These are phyloP conservation scores for Stenoptilia bipunctidactyla DNA, from an alignment of 2,888 invertebrate species.

Conservation along the genomic window DNA sequence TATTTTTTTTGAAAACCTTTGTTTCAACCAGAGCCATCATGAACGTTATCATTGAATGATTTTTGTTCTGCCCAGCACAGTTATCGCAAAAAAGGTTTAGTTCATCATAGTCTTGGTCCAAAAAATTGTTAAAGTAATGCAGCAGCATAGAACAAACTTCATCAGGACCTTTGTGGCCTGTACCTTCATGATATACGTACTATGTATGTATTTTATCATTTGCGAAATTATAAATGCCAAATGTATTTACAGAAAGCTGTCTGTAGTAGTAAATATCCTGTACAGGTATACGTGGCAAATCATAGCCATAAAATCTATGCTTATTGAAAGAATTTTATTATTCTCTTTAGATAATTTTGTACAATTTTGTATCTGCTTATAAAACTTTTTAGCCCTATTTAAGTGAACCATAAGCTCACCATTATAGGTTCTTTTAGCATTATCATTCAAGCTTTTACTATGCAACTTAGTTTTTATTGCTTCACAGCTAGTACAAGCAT, in stretches of 20 bases:
- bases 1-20: constrained; percentile 11
- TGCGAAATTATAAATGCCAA: constrained; percentile 5
- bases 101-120: constrained; percentile 7
- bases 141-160: constrained; percentile 9
- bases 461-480: too few relatives aligned
- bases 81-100: constrained; percentile 11
- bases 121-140: constrained; percentile 10
- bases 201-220: neutral
- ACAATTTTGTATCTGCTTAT: neutral
- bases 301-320: neutral
- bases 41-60: constrained; percentile 7
- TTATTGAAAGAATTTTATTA: neutral
- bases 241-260: constrained; percentile 6
- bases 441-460: too few relatives aligned
- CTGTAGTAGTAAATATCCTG: constrained; percentile 4
- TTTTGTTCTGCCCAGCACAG: constrained; percentile 11
- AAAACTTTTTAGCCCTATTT: neutral
- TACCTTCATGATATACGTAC: constrained; percentile 9
- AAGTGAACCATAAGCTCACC: neutral
- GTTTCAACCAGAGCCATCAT: constrained; percentile 3
- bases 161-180: constrained; percentile 6
- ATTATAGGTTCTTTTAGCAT: too few relatives aligned
- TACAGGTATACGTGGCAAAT: constrained; percentile 2
- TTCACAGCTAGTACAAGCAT: too few relatives aligned
- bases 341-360: neutral